phyloP scores from a whole-genome alignment of 2,113 vertebrate species.

The Platichthys stellatus region DNA sequence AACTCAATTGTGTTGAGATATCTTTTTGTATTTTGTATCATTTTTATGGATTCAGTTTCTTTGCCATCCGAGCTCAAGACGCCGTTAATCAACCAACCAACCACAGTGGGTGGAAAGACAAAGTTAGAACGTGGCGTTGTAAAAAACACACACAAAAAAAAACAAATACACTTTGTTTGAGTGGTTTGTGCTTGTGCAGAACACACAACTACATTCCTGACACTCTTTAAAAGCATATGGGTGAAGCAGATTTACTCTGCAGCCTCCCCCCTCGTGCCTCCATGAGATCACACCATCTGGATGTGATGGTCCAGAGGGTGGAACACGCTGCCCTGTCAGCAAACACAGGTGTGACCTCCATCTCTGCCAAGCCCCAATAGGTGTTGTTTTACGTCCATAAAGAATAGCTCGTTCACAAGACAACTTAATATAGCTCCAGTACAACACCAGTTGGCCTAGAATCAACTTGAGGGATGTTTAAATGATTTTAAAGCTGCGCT shows the following conservation, averaged over 20 bases:
- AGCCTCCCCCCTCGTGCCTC: slow-evolving; percentile 32
- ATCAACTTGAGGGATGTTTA: slow-evolving; percentile 1
- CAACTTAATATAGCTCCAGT: slow-evolving; percentile 12
- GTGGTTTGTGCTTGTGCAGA: slow-evolving; percentile 35
- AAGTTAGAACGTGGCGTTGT: too few species aligned
- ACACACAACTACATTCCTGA: slow-evolving; percentile 32
- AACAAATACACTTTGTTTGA: slow-evolving; percentile 4
- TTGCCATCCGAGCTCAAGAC: too few species aligned
- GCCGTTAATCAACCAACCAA: too few species aligned
- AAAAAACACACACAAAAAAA: too few species aligned
- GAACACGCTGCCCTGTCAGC: slow-evolving; percentile 47
- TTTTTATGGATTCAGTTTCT: too few species aligned
- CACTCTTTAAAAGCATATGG: slow-evolving; percentile 35
- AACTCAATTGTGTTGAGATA: too few species aligned
- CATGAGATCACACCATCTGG: slow-evolving; percentile 56
- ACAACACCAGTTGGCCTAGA: background rate
- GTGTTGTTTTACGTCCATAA: slow-evolving; percentile 1
- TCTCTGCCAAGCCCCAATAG: slow-evolving; percentile 13
- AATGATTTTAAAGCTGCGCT: background rate
- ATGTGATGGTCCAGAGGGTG: slow-evolving; percentile 38
- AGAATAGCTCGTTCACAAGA: background rate
- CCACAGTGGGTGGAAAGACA: too few species aligned
- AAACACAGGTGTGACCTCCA: slow-evolving; percentile 60
- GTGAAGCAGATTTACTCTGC: slow-evolving; percentile 19
- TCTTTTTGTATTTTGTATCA: too few species aligned